These are phyloP conservation scores for Cantharis rufa DNA, from an alignment of 2,888 invertebrate genomes.

Conservation along the genomic window DNA sequence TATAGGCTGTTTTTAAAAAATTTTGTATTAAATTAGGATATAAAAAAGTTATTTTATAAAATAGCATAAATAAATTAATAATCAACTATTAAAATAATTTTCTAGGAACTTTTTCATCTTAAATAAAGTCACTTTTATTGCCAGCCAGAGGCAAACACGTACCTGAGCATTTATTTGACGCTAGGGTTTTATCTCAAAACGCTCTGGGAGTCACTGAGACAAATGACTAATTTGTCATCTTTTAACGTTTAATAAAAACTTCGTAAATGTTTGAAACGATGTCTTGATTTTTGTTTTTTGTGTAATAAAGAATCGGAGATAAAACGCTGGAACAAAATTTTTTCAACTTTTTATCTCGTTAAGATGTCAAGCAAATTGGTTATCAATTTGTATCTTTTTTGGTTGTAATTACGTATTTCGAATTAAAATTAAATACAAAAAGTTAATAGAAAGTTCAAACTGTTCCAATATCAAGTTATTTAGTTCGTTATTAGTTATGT, in stretches of 20 bases:
- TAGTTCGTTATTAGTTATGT: constrained; percentile 9
- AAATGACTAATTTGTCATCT: constrained; percentile 43
- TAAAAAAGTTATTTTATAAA: neutral
- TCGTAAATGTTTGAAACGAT: constrained; percentile 33
- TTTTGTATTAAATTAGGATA: neutral
- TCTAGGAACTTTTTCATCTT: constrained; percentile 14
- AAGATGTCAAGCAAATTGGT: neutral
- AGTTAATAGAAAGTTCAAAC: neutral
- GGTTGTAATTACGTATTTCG: neutral
- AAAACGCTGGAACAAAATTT: neutral
- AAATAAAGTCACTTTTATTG: constrained; percentile 37
- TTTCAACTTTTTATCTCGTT: neutral
- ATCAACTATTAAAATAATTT: constrained; percentile 9
- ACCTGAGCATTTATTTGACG: constrained; percentile 47
- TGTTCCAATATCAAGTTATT: neutral
- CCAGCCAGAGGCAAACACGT: constrained; percentile 42
- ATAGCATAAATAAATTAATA: constrained; percentile 6
- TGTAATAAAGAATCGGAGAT: constrained; percentile 10
- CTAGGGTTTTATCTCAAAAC: constrained; percentile 46
- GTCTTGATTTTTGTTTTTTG: constrained; percentile 24
- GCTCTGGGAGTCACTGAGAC: constrained; percentile 37
- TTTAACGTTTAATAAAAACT: constrained; percentile 38
- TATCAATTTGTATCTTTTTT: neutral
- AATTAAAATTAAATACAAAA: neutral
- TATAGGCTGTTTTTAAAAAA: neutral